phyloP scores from a whole-genome alignment of 2,113 vertebrate genomes.

The Collichthys lucidus region DNA sequence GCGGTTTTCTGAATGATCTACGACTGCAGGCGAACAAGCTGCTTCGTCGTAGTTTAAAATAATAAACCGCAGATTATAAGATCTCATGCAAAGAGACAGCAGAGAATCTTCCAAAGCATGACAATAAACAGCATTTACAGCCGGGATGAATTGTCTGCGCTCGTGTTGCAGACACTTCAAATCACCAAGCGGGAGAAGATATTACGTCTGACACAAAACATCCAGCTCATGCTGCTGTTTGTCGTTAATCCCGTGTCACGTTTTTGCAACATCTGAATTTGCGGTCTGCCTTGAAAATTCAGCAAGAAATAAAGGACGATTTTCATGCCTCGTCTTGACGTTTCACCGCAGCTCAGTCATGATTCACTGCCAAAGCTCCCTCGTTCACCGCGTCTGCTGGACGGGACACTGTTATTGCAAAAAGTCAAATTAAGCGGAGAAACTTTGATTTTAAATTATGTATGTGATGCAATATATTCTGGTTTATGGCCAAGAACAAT shows the following conservation, averaged over 20 bases:
- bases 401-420: background rate
- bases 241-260: too few relatives aligned
- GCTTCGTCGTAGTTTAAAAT: background rate
- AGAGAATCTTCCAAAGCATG: background rate
- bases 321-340: background rate
- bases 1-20: conserved; percentile 4
- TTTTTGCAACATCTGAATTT: background rate
- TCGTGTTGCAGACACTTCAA: background rate
- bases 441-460: background rate
- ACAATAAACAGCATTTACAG: background rate
- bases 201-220: background rate
- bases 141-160: background rate
- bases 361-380: too few relatives aligned
- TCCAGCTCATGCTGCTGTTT: background rate
- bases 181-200: background rate
- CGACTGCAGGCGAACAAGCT: background rate
- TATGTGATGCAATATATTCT: background rate
- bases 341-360: too few relatives aligned
- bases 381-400: background rate
- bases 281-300: background rate
- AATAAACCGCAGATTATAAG: background rate
- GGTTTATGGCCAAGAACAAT: background rate
- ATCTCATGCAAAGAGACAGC: background rate
- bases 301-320: background rate
- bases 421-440: too few relatives aligned